These are phyloP conservation scores for Cochlearius cochlearius DNA, from an alignment of 2,113 vertebrate species.

Conservation along the genomic window DNA sequence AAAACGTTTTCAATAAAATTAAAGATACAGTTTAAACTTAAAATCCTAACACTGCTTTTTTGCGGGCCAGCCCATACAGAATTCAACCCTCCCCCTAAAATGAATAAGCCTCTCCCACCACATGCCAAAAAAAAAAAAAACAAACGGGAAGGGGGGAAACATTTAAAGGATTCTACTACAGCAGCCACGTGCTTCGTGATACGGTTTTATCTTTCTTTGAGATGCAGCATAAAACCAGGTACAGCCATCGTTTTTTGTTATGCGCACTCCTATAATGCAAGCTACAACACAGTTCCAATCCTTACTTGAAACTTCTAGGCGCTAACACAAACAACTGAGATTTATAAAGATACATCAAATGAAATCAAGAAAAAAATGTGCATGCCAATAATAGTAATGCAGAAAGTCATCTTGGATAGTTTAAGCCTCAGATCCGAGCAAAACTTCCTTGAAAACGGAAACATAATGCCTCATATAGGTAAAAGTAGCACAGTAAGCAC, in stretches of 20 bases:
- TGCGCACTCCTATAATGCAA: neutral
- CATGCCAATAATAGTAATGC: neutral
- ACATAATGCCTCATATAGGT: neutral
- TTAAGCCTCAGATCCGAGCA: neutral
- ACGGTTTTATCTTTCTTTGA: neutral
- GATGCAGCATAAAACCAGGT: neutral
- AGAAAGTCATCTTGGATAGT: neutral
- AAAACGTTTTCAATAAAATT: neutral
- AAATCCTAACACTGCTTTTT: neutral
- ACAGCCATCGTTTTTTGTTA: neutral
- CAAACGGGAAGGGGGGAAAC: fast-evolving
- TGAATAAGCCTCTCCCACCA: neutral
- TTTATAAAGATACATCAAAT: neutral
- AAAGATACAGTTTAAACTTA: neutral
- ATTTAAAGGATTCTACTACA: neutral
- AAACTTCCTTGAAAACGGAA: neutral
- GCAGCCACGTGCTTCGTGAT: neutral
- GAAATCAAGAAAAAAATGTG: neutral
- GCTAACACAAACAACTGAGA: neutral
- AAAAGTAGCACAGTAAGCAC: neutral
- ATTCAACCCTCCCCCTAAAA: neutral
- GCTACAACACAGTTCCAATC: neutral
- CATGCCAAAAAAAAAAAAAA: fast-evolving
- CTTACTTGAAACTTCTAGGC: neutral
- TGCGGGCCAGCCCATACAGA: neutral